Evolutionary conservation across 1,140 invertebrate species (phyloP), one percentile per base, ranked within the genome.

Genomic region (Anadara kagoshimensis): DNA sequence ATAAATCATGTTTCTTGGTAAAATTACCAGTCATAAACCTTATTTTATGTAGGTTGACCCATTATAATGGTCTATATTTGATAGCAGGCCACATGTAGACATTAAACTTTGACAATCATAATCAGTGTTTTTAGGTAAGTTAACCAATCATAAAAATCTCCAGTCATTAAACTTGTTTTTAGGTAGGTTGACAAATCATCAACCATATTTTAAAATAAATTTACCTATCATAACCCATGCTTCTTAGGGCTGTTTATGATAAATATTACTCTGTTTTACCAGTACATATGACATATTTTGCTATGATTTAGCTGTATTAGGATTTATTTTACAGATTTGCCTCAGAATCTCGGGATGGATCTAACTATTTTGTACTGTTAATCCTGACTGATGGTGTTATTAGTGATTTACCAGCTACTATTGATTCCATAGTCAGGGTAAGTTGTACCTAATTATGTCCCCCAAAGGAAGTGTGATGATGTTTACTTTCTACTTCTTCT

Each of bases 301-400:
- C 18, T 20, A 65, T 56, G 44, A 22, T 16, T 18, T 47, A n/a
- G n/a, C n/a, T n/a, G 20, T 59, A 41, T 53, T 53, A 1, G 5
- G 14, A 61, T 56, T 10, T 72, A 58, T 49, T 22, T 75, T 44
- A 44, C 47, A 82, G 80, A 59, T 80, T 82, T 76, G 80, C 80
- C 14, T 29, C 72, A 18, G 53, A 74, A 14, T 67, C 53, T 14
- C 54, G 68, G 61, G 68, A 74, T 67, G 92, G 92, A 43, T 87
- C 89, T n/a, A 88, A 91, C 69, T 93, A 93, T 82, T 92, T 91
- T 83, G 90, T 93, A 53, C 82, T 93, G 20, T 85, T 93, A 0
- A 93, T 93, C 57, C 88, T 93, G 3, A 93, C 93, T 3, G 93
- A 93, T 87, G 93, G 93, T 29, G 90, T 92, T 36, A 93, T 93